phyloP scores from a whole-genome alignment of 2,113 vertebrate species.

The Papio anubis region DNA sequence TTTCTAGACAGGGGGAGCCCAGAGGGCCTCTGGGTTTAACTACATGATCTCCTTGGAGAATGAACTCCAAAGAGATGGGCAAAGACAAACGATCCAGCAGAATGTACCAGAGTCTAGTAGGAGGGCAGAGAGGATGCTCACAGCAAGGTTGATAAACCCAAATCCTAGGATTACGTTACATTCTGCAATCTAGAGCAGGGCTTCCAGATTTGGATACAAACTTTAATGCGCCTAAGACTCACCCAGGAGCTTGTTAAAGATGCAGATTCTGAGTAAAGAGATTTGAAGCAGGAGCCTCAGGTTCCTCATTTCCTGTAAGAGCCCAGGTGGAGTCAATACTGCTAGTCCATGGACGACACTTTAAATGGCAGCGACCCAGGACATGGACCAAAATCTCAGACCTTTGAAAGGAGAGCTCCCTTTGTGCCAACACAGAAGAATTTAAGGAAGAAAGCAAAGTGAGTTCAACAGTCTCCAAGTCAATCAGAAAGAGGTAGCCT shows the following conservation, averaged over 20 bases:
- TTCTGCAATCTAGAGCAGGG: not conserved
- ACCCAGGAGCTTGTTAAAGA: not conserved
- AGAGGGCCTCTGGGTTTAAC: not conserved
- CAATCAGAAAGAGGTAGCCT: not conserved
- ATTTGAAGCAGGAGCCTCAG: not conserved
- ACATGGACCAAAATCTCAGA: not conserved
- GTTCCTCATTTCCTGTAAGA: not conserved
- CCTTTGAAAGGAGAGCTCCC: not conserved
- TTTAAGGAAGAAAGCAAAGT: not conserved
- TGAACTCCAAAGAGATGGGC: not conserved
- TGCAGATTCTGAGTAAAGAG: not conserved
- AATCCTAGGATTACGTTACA: not conserved
- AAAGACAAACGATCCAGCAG: not conserved
- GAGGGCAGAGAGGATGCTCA: not conserved
- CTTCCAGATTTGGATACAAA: not conserved
- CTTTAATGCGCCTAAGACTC: not conserved
- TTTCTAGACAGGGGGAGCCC: not conserved
- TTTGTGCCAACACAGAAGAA: not conserved
- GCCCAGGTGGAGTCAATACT: not conserved
- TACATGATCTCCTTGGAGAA: not conserved
- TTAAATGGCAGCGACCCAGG: not conserved
- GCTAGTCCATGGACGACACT: not conserved
- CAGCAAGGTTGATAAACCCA: not conserved
- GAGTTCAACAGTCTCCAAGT: not conserved
- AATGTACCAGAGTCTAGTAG: not conserved